Percentiles rank a stretch among this genome's conserved stretches.
phyloP scores from a whole-genome alignment of 2,888 invertebrate genomes.

The Thecophora atra region DNA sequence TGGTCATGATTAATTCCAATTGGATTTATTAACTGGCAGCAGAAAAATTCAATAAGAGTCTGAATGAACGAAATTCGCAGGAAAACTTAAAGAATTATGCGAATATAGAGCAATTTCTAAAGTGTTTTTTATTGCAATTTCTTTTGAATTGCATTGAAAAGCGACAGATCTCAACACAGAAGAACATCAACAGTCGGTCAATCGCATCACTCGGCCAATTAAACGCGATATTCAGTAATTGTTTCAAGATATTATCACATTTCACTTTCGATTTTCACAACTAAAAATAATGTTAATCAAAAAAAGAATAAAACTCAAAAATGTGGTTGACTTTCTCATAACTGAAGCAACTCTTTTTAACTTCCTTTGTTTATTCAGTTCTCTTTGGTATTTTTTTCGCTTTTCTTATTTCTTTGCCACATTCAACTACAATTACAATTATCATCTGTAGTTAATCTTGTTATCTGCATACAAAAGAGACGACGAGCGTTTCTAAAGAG shows the following conservation, averaged over 20 bases:
- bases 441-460: not conserved
- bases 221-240: not conserved
- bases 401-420: not conserved
- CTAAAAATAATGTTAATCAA: too few species aligned
- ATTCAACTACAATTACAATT: not conserved
- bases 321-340: too few species aligned
- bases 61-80: too few species aligned
- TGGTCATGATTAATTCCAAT: too few species aligned
- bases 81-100: too few species aligned
- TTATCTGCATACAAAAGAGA: not conserved
- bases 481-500: not conserved
- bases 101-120: not conserved
- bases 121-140: slow-evolving; percentile 3
- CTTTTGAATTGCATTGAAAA: not conserved
- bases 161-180: slow-evolving; percentile 6
- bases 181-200: not conserved
- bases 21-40: too few species aligned
- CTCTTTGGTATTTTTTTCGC: too few species aligned
- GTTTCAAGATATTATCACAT: not conserved
- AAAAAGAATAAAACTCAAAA: too few species aligned
- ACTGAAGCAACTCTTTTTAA: too few species aligned
- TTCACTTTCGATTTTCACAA: not conserved
- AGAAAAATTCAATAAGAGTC: too few species aligned
- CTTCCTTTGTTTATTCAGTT: too few species aligned
- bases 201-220: not conserved